These are phyloP conservation scores for Incurvaria masculella DNA, from an alignment of 2,888 invertebrate genomes.

Conservation along the genomic window DNA sequence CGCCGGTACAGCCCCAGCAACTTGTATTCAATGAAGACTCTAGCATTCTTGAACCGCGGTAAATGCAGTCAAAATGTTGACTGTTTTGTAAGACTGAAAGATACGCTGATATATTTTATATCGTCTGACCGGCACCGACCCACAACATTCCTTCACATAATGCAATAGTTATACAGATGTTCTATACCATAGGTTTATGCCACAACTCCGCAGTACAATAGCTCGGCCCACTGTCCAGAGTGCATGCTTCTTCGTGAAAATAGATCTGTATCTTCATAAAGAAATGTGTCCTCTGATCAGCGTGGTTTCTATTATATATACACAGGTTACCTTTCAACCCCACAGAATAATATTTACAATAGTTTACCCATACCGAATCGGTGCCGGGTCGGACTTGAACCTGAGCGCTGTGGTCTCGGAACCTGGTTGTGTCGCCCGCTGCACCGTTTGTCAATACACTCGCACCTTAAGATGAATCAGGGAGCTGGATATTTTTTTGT, in stretches of 20 bases:
- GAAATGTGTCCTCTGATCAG: not conserved
- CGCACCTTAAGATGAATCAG: constrained; percentile 32
- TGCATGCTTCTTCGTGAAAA: not conserved
- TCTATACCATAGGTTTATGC: not conserved
- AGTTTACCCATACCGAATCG: not conserved
- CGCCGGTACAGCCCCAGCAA: too few relatives aligned
- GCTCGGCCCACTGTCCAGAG: not conserved
- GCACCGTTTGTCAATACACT: constrained; percentile 30
- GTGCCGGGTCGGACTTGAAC: not conserved
- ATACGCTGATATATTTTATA: not conserved
- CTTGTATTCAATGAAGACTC: too few relatives aligned
- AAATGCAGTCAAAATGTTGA: not conserved
- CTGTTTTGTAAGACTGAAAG: not conserved
- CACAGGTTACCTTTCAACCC: not conserved
- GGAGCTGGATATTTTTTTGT: constrained; percentile 18
- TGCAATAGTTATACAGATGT: not conserved
- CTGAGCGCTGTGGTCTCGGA: not conserved
- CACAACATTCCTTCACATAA: not conserved
- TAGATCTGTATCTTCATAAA: too few relatives aligned
- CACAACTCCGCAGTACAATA: not conserved
- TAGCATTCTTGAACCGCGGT: too few relatives aligned
- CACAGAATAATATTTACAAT: not conserved
- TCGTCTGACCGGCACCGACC: not conserved
- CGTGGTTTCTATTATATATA: not conserved
- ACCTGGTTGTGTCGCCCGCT: constrained; percentile 16